Base-by-base conservation (phyloP, 2,888 invertebrate genomes). In the Sialis fuliginosa region DNA sequence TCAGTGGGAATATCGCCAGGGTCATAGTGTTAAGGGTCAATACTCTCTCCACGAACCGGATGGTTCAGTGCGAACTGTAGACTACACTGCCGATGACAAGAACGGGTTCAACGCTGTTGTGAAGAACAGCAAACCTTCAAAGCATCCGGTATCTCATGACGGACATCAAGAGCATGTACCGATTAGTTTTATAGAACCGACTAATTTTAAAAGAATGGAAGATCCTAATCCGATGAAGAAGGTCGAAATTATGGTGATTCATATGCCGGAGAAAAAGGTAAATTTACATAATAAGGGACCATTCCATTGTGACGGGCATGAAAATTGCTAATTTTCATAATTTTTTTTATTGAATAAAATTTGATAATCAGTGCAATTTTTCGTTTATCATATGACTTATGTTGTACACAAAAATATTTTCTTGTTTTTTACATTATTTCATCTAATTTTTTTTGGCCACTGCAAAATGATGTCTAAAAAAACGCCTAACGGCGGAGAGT, bases 51-150 rank as follows among this genome's bases (percentile, higher is more conserved):
- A 39, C 5, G 42, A 47, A 47, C 47, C 47, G 3, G 47, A 47
- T 10, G 47, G 47, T 7, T 12, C 31, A 7, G 37, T 47, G 8
- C 41, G 47, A 32, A 42, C 47, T 33, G 47, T 47, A 2, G 47
- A 47, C 31, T 47, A 47, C 37, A 47, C 47, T 6, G 47, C 47
- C 6, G 47, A 47, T 42, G 47, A 47, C 13, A 47, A 47, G 37
- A 42, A 22, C 31, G 47, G 47, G 22, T 47, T 47, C 22, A 42
- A 42, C 32, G 47, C 47, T 30, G 42, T 42, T 13, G 47, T 47
- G 30, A 47, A 42, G 33, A 35, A 42, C 31, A 47, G 34, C n/a
- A 37, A 37, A 6, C 42, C 31, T 9, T 42, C 42, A 6, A 5
- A n/a, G 2, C 47, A 47, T 22, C 47, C 47, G 12, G 34, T 42